Evolutionary conservation across 2,797 vertebrate species (phyloP), one percentile per base, ranked within the genome.

Genomic region (Urophycis tenuis): DNA sequence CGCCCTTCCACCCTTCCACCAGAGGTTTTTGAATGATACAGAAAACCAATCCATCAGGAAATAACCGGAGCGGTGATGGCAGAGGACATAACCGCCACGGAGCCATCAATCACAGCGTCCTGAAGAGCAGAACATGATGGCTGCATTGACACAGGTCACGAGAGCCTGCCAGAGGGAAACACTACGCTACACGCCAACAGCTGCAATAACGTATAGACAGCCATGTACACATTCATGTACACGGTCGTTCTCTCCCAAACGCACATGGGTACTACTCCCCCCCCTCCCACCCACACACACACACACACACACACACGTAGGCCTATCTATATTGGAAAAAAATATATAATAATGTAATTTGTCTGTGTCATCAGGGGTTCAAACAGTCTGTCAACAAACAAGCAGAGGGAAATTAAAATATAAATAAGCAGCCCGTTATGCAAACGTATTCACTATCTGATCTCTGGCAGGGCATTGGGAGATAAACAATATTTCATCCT

Each of bases 51-150:
- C 84, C 81, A 78, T 30, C 74, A 11, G 25, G 35, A 22, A 49
- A 81, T 73, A 77, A 81, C 69, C 73, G 53, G 41, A 74, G 81
- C 82, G n/a, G 60, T 82, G 84, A 84, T 82, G 84, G 82, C 77
- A 75, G 74, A 79, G 78, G 78, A 79, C 82, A 79, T 78, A 83
- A 80, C 81, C 79, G 79, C 79, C 84, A 84, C 71, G 30, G 29
- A 77, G 72, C 76, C 74, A 91, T 91, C 90, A 89, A 85, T 91
- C 89, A 87, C 78, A 81, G 5, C 81, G 82, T 82, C 86, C 84
- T 73, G 77, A 84, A 70, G 79, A 76, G 33, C 41, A 64, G 77
- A 82, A 80, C 80, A 79, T 81, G 84, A 87, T 78, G 81, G 81
- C 74, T 76, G n/a, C 53, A n/a, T 60, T 60, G 53, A 60, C 53